These are phyloP conservation scores for Ecdyonurus torrentis DNA, from an alignment of 2,888 invertebrate genomes.

Conservation along the genomic window DNA sequence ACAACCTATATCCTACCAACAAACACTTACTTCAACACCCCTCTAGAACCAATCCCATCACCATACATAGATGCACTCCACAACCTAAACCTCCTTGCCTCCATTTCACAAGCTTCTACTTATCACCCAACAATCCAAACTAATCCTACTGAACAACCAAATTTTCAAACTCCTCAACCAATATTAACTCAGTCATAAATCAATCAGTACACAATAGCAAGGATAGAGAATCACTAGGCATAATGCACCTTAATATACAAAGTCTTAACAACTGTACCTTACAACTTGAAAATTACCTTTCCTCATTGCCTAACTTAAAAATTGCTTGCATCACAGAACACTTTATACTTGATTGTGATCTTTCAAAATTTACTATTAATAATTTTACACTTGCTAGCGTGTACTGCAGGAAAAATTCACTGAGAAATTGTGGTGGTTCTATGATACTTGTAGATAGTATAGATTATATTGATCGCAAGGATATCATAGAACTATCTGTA, in stretches of 20 bases:
- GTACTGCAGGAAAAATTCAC: not conserved
- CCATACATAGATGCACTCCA: too few relatives aligned
- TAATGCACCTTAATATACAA: not conserved
- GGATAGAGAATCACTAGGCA: not conserved
- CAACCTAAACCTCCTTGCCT: too few relatives aligned
- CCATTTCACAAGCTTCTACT: too few relatives aligned
- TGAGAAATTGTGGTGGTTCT: not conserved
- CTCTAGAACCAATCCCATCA: too few relatives aligned
- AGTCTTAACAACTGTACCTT: not conserved
- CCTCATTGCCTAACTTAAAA: too few relatives aligned
- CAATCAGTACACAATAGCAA: too few relatives aligned
- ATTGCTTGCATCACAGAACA: not conserved
- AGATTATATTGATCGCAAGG: not conserved
- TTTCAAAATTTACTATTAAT: not conserved
- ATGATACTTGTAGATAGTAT: not conserved
- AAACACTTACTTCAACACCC: too few relatives aligned
- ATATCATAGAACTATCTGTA: not conserved
- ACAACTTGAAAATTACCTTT: not conserved
- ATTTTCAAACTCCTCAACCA: too few relatives aligned
- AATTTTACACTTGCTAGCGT: not conserved
- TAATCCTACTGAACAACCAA: too few relatives aligned
- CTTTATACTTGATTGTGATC: not conserved
- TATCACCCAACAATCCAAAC: too few relatives aligned
- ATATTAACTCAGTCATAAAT: too few relatives aligned
- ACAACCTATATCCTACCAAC: too few relatives aligned